Conservation (phyloP, 2,888 invertebrate species). For the Catocala nupta region DNA sequence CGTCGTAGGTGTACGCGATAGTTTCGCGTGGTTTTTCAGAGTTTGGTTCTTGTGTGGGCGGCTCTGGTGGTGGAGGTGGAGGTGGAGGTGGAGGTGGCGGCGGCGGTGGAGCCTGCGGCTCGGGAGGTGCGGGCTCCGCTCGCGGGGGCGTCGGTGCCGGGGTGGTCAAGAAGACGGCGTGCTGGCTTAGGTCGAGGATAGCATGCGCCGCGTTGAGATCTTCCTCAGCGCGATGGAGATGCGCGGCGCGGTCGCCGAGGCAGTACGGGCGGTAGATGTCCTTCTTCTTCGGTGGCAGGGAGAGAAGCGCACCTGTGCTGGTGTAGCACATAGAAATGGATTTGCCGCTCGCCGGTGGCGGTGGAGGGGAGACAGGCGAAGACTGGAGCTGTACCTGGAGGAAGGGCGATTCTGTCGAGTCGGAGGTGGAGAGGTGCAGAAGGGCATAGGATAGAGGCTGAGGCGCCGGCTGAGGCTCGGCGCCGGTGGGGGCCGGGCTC, state of each 20-base stretch:
- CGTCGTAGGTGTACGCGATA: conserved; percentile 96
- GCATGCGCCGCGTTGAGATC: conserved; percentile 96
- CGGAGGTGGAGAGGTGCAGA: conserved; percentile 81
- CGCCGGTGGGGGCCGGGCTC: conserved; percentile 87
- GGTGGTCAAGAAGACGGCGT: conserved; percentile 91
- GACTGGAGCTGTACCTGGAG: conserved; percentile 82
- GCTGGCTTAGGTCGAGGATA: conserved; percentile 95
- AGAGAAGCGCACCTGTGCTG: conserved; percentile 93
- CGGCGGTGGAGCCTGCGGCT: conserved; percentile 50
- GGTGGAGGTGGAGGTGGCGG: conserved; percentile 73
- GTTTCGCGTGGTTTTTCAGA: conserved; percentile 88
- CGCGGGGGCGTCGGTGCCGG: conserved; percentile 57
- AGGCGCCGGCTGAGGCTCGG: conserved; percentile 72
- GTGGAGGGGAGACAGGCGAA: conserved; percentile 83
- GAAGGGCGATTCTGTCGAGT: conserved; percentile 75
- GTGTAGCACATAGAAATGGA: conserved; percentile 94
- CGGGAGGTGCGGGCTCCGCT: conserved; percentile 59
- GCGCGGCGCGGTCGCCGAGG: conserved; percentile 89
- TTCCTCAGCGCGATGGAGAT: conserved; percentile 90
- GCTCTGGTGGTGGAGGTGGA: conserved; percentile 63
- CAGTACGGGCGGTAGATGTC: conserved; percentile 97
- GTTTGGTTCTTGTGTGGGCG: conserved; percentile 47
- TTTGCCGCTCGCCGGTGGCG: conserved; percentile 89
- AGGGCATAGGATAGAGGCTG: conserved; percentile 83
- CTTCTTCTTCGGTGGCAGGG: conserved; percentile 96